These are phyloP conservation scores for Heterochromis multidens DNA, from an alignment of 2,113 vertebrate species.

Conservation along the genomic window DNA sequence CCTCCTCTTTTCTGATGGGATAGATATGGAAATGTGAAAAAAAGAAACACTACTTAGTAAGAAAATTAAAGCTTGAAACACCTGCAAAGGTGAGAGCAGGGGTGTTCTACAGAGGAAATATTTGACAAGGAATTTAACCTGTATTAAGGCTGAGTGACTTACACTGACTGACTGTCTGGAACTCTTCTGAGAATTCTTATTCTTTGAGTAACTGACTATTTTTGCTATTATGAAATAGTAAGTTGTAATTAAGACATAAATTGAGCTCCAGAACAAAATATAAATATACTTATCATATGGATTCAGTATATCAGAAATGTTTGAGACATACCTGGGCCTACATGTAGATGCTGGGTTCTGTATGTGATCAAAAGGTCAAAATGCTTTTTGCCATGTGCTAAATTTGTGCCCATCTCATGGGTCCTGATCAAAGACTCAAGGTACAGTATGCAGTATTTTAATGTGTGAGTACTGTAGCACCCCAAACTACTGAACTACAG, in stretches of 20 bases:
- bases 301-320: not conserved
- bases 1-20: conserved; percentile 20
- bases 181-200: not conserved
- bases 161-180: not conserved
- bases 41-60: not conserved
- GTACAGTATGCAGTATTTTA: not conserved
- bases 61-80: conserved; percentile 15
- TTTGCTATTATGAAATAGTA: too few species aligned
- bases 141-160: conserved; percentile 1
- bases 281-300: not conserved
- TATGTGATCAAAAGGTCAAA: not conserved
- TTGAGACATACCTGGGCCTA: not conserved
- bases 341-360: not conserved
- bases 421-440: not conserved
- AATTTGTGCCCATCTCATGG: not conserved
- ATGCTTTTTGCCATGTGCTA: not conserved
- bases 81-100: not conserved
- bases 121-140: conserved; percentile 1
- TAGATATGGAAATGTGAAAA: conserved; percentile 17
- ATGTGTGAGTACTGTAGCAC: not conserved
- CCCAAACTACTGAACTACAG: not conserved
- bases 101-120: not conserved
- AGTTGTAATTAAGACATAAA: not conserved
- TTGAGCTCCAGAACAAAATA: not conserved
- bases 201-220: not conserved